Base-by-base conservation (phyloP, 2,113 vertebrate species). In the Peromyscus californicus region DNA sequence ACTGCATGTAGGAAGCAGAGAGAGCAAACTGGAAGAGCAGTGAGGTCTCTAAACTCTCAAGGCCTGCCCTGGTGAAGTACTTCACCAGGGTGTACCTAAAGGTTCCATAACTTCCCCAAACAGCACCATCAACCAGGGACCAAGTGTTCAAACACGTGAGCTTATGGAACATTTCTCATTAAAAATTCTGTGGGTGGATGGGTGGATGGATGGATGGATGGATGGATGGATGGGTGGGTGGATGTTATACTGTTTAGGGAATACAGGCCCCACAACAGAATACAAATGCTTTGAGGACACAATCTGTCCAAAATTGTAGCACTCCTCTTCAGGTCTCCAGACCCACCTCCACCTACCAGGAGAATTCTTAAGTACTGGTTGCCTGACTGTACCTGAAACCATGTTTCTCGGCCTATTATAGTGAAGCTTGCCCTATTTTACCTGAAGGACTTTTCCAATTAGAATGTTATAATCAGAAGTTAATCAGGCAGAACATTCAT, bases 401-500 rank as follows among this genome's bases (percentile, higher is more conserved):
- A 3, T 13, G 65, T 45, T 75, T 80, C 94, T 96, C 36, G 10
- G 94, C n/a, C 86, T 72, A 15, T 96, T 93, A 79, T 80, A 21
- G 48, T 48, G 65, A 36, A 96, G 74, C 91, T 96, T 96, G 96
- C 96, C 91, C 89, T 95, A 79, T 97, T 96, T 94, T 96, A 97
- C 95, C 96, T 97, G 89, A 97, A 98, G 95, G 97, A 96, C 97
- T 98, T 97, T 98, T 97, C 96, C 95, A 98, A 97, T 98, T 97
- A 98, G 94, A 96, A 97, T 96, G 89, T 74, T 95, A 92, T 97
- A 97, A 98, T 97, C 93, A 0, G 89, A 97, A 97, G 94, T 97
- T 97, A 98, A 98, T 97, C 97, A 97, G 83, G 96, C 97, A 97
- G 95, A 98, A 97, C 96, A 88, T 93, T 97, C 83, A 94, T 97